These are phyloP conservation scores for Drosophila sturtevanti DNA, from an alignment of 1,140 invertebrate genomes.

Conservation along the genomic window DNA sequence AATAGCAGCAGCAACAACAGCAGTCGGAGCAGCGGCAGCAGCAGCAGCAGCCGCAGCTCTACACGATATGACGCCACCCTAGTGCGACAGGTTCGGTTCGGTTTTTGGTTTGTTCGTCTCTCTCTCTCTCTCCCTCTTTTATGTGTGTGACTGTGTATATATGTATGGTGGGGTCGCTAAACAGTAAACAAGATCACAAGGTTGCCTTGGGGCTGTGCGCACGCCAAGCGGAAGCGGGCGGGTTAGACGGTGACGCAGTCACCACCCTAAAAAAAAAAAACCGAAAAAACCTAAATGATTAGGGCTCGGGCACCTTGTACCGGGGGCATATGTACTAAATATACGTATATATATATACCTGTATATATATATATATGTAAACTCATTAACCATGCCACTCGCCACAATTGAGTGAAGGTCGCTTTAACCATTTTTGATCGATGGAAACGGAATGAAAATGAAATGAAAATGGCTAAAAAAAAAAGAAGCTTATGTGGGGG, in stretches of 20 bases:
- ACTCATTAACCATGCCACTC: constrained; percentile 43
- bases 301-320: constrained; percentile 13
- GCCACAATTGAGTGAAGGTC: constrained; percentile 70
- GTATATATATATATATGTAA: constrained; percentile 16
- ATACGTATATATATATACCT: not conserved
- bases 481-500: too few relatives aligned
- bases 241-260: constrained; percentile 18
- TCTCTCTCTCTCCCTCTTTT: constrained; percentile 3
- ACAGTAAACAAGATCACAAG: constrained; percentile 81
- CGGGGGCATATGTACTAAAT: not conserved
- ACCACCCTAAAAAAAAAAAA: constrained; percentile 12
- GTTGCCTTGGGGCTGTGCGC: constrained; percentile 67
- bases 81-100: constrained; percentile 64
- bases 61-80: constrained; percentile 73
- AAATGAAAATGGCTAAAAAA: constrained; percentile 14
- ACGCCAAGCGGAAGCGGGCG: constrained; percentile 76
- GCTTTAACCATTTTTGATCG: constrained; percentile 45
- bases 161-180: constrained; percentile 66
- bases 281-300: constrained; percentile 7
- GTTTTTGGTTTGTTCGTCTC: constrained; percentile 21
- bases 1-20: constrained; percentile 61
- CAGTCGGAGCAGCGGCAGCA: constrained; percentile 38
- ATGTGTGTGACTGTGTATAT: constrained; percentile 20
- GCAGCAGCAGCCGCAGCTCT: constrained; percentile 30
- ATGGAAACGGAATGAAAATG: constrained; percentile 34